Evolutionary conservation across 2,797 vertebrate species (phyloP), one percentile per base, ranked within the genome.

Genomic region (Spondyliosoma cantharus): DNA sequence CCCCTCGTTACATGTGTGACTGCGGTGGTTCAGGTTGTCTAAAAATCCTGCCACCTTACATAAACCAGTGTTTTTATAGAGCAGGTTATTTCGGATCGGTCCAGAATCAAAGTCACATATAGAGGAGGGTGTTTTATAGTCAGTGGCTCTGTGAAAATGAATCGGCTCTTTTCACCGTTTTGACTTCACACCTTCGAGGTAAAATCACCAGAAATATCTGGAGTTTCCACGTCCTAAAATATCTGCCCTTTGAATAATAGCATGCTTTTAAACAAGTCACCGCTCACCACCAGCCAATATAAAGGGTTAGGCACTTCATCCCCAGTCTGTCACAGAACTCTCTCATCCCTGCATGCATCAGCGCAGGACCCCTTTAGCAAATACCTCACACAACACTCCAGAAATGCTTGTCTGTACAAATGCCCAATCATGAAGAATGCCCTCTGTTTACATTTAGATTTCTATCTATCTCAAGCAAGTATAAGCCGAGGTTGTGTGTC

Each of bases 191-290:
- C 43, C 62, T 75, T 37, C 24, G 16, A 65, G 37, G 48, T n/a
- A 65, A 81, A 73, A 72, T 82, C 25, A 16, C 27, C 57, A 50
- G 37, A 74, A 69, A 76, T 48, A 70, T 78, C 67, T 43, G 0
- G 3, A 76, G 46, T 81, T 87, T 81, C 72, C 74, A 87, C 54
- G 52, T 71, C n/a, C 62, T 49, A 65, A 78, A 84, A 86, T 66
- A 74, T 75, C 48, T 73, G 53, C 70, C 22, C 63, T 76, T 76
- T 76, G 27, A 70, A 66, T 66, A 66, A 74, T 15, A 70, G 25
- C 48, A 32, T 3, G 65, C 3, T 60, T 66, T 76, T 58, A 52
- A 86, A 82, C 27, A 73, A 57, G 71, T 68, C 69, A 58, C 67
- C 61, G 24, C 37, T 16, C 37, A 37, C 37, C 37, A 37, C 37